A percentile compares a stretch with the other conserved stretches of the same genome.
Evolutionary conservation across 2,888 invertebrate species (phyloP).

Genomic region (Molanna angustata): DNA sequence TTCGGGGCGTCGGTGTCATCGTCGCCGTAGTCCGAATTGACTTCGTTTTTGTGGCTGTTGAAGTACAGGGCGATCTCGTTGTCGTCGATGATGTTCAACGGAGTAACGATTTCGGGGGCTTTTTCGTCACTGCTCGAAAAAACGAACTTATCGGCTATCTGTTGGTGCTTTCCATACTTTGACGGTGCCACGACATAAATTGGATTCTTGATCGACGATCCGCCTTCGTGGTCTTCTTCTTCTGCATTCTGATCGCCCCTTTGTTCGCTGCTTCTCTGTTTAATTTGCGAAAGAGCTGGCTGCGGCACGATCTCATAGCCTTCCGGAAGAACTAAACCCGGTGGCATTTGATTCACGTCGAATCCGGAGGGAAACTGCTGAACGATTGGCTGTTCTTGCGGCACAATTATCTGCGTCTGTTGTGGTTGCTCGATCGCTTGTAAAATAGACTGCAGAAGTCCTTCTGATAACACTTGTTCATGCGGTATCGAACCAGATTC

Average conservation of each 20-base stretch:
- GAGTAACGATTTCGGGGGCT: slow-evolving; percentile 33
- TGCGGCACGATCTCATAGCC: slow-evolving; percentile 49
- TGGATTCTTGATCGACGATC: slow-evolving; percentile 47
- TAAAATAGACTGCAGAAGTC: slow-evolving; percentile 74
- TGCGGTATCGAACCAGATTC: slow-evolving; percentile 59
- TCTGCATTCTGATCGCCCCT: slow-evolving; percentile 38
- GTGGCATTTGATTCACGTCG: slow-evolving; percentile 37
- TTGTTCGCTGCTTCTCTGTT: slow-evolving; percentile 22
- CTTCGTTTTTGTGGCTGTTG: slow-evolving; percentile 52
- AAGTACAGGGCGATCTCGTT: slow-evolving; percentile 62
- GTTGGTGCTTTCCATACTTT: slow-evolving; percentile 37
- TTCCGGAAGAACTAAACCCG: slow-evolving; percentile 44
- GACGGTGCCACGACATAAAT: slow-evolving; percentile 46
- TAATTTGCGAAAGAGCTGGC: too few species aligned
- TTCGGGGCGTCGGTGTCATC: slow-evolving; percentile 28
- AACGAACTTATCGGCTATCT: slow-evolving; percentile 21
- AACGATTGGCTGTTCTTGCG: slow-evolving; percentile 28
- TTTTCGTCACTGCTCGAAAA: slow-evolving; percentile 21
- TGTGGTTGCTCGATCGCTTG: slow-evolving; percentile 77
- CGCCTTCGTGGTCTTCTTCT: slow-evolving; percentile 48
- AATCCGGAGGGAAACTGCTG: slow-evolving; percentile 36
- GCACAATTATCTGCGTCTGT: slow-evolving; percentile 30
- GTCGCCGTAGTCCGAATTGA: slow-evolving; percentile 49
- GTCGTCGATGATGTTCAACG: slow-evolving; percentile 50
- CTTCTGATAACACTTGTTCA: slow-evolving; percentile 74